Percentiles rank a stretch among this genome's conserved stretches.
Evolutionary conservation across 2,113 vertebrate genomes (phyloP).

Genomic region (Urocynchramus pylzowi): DNA sequence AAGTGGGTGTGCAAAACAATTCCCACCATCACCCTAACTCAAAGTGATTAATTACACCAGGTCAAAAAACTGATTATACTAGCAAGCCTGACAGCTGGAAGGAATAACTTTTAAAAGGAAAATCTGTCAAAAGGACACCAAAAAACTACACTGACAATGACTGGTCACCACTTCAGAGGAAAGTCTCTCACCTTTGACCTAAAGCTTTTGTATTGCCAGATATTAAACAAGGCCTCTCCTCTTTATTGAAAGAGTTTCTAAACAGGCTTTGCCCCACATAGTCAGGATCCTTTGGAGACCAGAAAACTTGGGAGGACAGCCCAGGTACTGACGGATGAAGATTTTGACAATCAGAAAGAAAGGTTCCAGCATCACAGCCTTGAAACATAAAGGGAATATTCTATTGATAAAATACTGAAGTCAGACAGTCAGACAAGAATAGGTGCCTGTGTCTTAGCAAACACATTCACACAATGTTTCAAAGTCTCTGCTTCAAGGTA

Average conservation of each 20-base stretch:
- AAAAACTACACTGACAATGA: neutral
- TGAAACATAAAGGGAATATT: neutral
- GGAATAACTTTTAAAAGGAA: neutral
- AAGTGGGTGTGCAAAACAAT: neutral
- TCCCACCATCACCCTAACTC: neutral
- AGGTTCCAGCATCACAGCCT: neutral
- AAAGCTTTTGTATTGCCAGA: neutral
- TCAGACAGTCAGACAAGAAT: neutral
- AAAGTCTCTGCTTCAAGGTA: neutral
- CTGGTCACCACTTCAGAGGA: neutral
- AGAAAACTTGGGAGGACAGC: neutral
- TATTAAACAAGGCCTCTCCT: neutral
- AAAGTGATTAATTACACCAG: neutral
- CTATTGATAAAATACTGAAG: neutral
- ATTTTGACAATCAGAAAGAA: neutral
- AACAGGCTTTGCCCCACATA: neutral
- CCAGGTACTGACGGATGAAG: rapidly evolving
- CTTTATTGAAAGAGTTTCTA: neutral
- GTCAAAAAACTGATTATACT: neutral
- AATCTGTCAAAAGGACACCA: neutral
- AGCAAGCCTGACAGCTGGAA: neutral
- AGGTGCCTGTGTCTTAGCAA: neutral
- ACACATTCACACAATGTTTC: neutral
- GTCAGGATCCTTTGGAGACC: neutral
- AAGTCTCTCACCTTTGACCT: neutral